A percentile compares a stretch with the other conserved stretches of the same genome.
phyloP scores from a whole-genome alignment of 2,797 vertebrate genomes.

The Coluber constrictor region DNA sequence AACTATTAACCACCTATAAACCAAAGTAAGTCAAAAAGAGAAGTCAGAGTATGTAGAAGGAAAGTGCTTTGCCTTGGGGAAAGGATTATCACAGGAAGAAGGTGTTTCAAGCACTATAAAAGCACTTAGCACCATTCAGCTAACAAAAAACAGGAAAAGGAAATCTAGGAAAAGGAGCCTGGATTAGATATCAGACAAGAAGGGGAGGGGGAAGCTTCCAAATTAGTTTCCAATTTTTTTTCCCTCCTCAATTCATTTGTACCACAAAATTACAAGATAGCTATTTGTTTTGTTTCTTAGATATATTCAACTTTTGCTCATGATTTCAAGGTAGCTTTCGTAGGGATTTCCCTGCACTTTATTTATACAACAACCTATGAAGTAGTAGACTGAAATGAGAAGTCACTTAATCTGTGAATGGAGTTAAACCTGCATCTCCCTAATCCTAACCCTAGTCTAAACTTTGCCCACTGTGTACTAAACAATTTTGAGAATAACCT shows the following conservation, averaged over 20 bases:
- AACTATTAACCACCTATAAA: not conserved
- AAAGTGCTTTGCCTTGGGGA: not conserved
- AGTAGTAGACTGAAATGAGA: not conserved
- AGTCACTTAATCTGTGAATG: not conserved
- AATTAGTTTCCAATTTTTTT: not conserved
- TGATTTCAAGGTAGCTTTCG: not conserved
- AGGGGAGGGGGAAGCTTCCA: not conserved
- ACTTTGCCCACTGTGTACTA: not conserved
- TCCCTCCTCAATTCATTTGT: not conserved
- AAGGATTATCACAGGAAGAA: not conserved
- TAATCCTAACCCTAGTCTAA: not conserved
- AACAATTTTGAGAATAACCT: not conserved
- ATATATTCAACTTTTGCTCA: not conserved
- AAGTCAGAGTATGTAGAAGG: not conserved
- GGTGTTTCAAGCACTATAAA: not conserved
- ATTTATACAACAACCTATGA: not conserved
- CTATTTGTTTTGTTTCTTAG: not conserved
- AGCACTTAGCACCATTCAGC: not conserved
- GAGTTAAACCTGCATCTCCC: not conserved
- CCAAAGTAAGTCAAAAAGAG: not conserved
- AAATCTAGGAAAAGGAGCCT: not conserved
- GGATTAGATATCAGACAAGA: not conserved
- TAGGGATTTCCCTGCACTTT: not conserved
- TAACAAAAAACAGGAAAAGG: not conserved
- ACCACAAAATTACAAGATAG: not conserved